These are phyloP conservation scores for Haliclona indistincta DNA, from an alignment of 37 sponge, comb jelly and placozoan genomes.

Conservation along the genomic window DNA sequence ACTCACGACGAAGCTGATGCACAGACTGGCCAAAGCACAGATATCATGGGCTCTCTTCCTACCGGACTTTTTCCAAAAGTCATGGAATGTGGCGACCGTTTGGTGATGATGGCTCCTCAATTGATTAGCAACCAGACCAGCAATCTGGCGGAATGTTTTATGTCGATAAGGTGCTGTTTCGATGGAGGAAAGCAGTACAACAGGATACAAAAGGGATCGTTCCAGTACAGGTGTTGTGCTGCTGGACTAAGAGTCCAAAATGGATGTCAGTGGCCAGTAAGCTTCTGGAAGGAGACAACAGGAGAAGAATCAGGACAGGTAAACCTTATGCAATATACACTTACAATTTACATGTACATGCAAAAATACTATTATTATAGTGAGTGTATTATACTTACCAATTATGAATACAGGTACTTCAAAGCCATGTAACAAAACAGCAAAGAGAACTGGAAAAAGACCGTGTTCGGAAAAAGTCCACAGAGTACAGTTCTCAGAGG, in stretches of 20 bases:
- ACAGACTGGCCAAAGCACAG: not conserved
- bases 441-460: not conserved
- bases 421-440: not conserved
- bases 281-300: not conserved
- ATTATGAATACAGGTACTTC: not conserved
- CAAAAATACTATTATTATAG: not conserved
- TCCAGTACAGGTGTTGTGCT: constrained; percentile 4
- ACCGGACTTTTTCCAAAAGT: not conserved
- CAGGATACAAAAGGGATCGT: constrained; percentile 20
- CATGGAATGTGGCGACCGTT: constrained; percentile 2
- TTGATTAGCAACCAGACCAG: constrained; percentile 30
- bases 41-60: not conserved
- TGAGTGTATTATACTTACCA: not conserved
- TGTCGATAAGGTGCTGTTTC: constrained; percentile 9
- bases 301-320: not conserved
- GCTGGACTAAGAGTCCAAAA: constrained; percentile 18
- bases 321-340: not conserved
- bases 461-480: not conserved
- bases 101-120: constrained; percentile 19
- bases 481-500: not conserved
- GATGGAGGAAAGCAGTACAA: constrained; percentile 48
- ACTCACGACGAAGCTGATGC: constrained; percentile 4
- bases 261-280: constrained; percentile 12
- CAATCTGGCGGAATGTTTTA: constrained; percentile 34
- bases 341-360: not conserved